A percentile compares a stretch with the other conserved stretches of the same genome.
These are phyloP conservation scores for Paragorgia papillata DNA, from an alignment of 92 coral and sea anemone genomes.

Conservation along the genomic window DNA sequence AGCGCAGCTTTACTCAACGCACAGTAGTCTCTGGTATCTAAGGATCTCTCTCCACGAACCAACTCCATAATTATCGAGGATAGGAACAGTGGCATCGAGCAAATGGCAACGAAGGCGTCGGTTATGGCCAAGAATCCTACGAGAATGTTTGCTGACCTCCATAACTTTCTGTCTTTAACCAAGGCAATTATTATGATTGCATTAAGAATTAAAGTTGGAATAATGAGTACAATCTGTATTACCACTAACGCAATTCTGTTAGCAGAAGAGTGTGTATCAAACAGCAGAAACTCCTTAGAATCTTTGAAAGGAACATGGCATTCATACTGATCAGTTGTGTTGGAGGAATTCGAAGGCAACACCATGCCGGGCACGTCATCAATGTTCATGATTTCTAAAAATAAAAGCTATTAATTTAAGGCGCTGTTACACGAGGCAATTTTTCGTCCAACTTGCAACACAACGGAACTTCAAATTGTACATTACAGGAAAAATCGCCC, in stretches of 20 bases:
- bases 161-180: slow-evolving; percentile 11
- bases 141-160: slow-evolving; percentile 33
- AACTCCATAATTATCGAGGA: slow-evolving; percentile 21
- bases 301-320: slow-evolving; percentile 3
- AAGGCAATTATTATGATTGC: slow-evolving; percentile 4
- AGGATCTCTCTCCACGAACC: not conserved
- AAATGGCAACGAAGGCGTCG: slow-evolving; percentile 22
- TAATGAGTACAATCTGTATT: not conserved
- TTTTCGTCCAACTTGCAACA: too few species aligned
- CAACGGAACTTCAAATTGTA: too few species aligned
- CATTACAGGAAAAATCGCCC: too few species aligned
- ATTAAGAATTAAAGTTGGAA: slow-evolving; percentile 24
- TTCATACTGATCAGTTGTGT: not conserved
- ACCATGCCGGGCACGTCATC: too few species aligned
- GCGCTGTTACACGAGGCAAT: too few species aligned
- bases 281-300: not conserved
- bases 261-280: not conserved
- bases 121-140: slow-evolving; percentile 29
- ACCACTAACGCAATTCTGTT: slow-evolving; percentile 10
- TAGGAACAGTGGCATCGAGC: slow-evolving; percentile 25
- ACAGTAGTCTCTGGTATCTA: slow-evolving; percentile 11
- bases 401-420: not conserved
- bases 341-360: not conserved
- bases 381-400: not conserved
- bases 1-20: slow-evolving; percentile 4